Base-by-base conservation (phyloP, 1,140 invertebrate species). In the Sycobia sp. region DNA sequence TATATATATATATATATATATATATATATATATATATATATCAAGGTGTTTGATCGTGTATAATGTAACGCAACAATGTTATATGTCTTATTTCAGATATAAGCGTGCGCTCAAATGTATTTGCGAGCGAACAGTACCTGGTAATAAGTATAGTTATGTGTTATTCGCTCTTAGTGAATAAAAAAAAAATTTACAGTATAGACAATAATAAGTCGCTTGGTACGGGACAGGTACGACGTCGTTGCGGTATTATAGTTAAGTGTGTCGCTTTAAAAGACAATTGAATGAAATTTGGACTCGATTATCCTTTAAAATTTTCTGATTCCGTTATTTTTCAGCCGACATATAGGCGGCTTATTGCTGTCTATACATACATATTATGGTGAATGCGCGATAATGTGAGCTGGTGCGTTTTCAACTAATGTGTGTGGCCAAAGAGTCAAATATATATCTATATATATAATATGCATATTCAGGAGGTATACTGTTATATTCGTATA, bases 381-480 rank as follows among this genome's bases (percentile, higher is more conserved):
- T 22, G 18, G 61, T 64, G 54, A 64, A 51, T 32, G 23, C 62
- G 55, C 55, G 49, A 34, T 27, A 59, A 53, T 38, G 62, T 58
- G 62, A 46, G 47, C 49, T 50, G 39, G 55, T 65, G 55, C 55
- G 39, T 59, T 58, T 65, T 53, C 47, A 65, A 53, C 39, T 59
- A 65, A 65, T 18, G 49, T 39, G 49, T 65, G 55, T 65, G 47
- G 36, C 49, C 36, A 65, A 59, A 54, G 47, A 53, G 22, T 58
- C 34, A 59, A 27, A 65, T 54, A 46, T 65, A 55, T 53, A 22
- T 47, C 49, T 50, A 50, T n/a, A 53, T 39, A 55, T 29, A 55
- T 49, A 59, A 59, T 50, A 50, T 20, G 34, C 34, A 62, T 62
- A 62, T 56, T 47, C 8, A 47, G 25, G 34, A 55, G 60, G 60